A percentile compares a stretch with the other conserved stretches of the same genome.
These are phyloP conservation scores for Rynchops niger DNA, from an alignment of 2,113 vertebrate genomes.

Conservation along the genomic window DNA sequence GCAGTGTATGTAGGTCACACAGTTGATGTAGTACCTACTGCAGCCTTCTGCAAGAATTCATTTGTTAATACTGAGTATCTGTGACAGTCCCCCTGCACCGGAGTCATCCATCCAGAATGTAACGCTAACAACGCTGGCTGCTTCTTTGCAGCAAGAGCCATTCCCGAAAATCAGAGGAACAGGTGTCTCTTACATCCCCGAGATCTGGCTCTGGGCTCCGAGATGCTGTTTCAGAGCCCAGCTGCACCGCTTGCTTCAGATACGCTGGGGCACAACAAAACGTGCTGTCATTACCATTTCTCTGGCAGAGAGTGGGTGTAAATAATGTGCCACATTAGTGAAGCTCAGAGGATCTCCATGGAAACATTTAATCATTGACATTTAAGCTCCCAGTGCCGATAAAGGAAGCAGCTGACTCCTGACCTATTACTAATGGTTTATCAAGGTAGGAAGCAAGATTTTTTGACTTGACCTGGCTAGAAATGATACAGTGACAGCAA, in stretches of 20 bases:
- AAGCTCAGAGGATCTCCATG: constrained; percentile 70
- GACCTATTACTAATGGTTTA: constrained; percentile 52
- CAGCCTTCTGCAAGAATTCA: constrained; percentile 8
- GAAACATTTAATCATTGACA: constrained; percentile 71
- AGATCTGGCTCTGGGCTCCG: not conserved
- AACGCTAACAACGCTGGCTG: not conserved
- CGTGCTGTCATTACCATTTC: constrained; percentile 16
- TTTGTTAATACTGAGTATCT: constrained; percentile 15
- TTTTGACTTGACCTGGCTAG: constrained; percentile 7
- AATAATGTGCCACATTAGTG: constrained; percentile 60
- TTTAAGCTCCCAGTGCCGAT: constrained; percentile 58
- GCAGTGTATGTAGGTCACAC: not conserved
- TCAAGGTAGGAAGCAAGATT: constrained; percentile 17
- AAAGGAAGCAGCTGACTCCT: constrained; percentile 50
- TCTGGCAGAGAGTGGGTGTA: constrained; percentile 42
- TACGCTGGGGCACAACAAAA: not conserved
- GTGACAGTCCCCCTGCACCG: not conserved
- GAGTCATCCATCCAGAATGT: not conserved
- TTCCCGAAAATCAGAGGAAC: not conserved
- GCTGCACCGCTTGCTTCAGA: constrained; percentile 36
- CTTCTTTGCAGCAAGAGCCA: not conserved
- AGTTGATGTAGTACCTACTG: not conserved
- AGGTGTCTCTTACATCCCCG: not conserved
- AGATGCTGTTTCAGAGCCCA: constrained; percentile 28
- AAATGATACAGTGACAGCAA: constrained; percentile 2